Conservation (phyloP, 1,140 invertebrate species). For the Homalodisca vitripennis region DNA sequence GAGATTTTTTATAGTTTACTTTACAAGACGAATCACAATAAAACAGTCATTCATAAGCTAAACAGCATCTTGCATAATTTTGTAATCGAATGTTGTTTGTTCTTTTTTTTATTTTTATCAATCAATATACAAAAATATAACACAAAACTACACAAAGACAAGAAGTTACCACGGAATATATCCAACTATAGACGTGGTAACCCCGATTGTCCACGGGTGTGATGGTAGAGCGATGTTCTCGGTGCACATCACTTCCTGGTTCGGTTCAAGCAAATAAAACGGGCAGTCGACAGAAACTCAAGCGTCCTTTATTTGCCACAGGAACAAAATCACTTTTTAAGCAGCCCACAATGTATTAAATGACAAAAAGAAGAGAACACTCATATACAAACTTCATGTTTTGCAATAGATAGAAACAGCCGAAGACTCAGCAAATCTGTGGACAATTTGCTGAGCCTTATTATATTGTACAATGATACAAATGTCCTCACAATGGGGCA, state of each 20-base stretch:
- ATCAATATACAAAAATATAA: constrained; percentile 42
- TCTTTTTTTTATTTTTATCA: constrained; percentile 28
- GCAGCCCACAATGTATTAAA: constrained; percentile 25
- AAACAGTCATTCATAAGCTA: constrained; percentile 43
- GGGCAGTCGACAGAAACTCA: constrained; percentile 22
- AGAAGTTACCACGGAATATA: constrained; percentile 16
- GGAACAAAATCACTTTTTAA: constrained; percentile 27
- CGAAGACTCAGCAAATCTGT: constrained; percentile 25
- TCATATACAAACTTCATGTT: constrained; percentile 33
- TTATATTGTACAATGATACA: constrained; percentile 33
- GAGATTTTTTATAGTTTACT: constrained; percentile 41
- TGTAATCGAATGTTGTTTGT: constrained; percentile 32
- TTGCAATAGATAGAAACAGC: constrained; percentile 31
- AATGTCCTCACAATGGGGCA: constrained; percentile 12
- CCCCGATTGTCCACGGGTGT: background rate
- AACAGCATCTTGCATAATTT: constrained; percentile 39
- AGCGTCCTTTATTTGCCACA: background rate
- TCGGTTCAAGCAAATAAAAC: constrained; percentile 22
- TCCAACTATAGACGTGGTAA: constrained; percentile 22
- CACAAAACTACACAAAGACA: constrained; percentile 38
- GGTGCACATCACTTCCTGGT: constrained; percentile 2
- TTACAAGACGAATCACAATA: constrained; percentile 42
- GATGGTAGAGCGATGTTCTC: background rate
- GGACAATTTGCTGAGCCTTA: constrained; percentile 21
- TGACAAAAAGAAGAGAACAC: constrained; percentile 31